These are phyloP conservation scores for Empis stercorea DNA, from an alignment of 2,888 invertebrate species.

Conservation along the genomic window DNA sequence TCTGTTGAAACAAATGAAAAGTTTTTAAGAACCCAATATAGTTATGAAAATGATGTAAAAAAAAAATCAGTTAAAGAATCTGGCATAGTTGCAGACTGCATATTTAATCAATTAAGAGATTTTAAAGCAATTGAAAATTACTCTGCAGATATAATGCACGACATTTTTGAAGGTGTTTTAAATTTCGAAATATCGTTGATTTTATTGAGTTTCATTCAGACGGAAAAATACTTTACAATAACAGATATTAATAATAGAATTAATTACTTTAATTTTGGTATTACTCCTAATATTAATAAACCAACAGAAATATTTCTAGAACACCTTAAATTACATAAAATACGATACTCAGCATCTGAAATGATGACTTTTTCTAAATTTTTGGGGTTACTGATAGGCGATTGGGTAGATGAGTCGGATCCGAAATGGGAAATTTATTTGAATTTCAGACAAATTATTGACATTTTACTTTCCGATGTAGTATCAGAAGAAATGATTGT, in stretches of 20 bases:
- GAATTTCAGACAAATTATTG: conserved; percentile 9
- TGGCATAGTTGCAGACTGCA: background rate
- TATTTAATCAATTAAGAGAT: background rate
- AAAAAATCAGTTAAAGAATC: background rate
- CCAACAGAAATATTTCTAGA: conserved; percentile 2
- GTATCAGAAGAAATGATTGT: background rate
- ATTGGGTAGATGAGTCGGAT: conserved; percentile 2
- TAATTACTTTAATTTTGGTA: conserved; percentile 5
- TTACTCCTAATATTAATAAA: conserved; percentile 2
- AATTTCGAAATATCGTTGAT: conserved; percentile 1
- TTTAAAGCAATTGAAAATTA: conserved; percentile 1
- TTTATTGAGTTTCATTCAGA: background rate
- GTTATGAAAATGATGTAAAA: background rate
- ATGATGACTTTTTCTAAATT: conserved; percentile 4
- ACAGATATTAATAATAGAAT: conserved; percentile 5
- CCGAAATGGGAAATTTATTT: conserved; percentile 5
- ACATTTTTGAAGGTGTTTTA: conserved; percentile 3
- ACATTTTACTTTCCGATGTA: conserved; percentile 2
- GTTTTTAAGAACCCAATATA: background rate
- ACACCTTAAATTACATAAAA: conserved; percentile 4
- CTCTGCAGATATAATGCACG: conserved; percentile 2
- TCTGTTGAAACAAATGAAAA: background rate
- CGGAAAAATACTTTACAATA: conserved; percentile 7
- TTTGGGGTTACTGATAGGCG: conserved; percentile 6
- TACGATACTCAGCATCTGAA: conserved; percentile 6